Evolutionary conservation across 2,888 invertebrate species (phyloP), one percentile per base, ranked within the genome.

Genomic region (Tortricodes alternella): DNA sequence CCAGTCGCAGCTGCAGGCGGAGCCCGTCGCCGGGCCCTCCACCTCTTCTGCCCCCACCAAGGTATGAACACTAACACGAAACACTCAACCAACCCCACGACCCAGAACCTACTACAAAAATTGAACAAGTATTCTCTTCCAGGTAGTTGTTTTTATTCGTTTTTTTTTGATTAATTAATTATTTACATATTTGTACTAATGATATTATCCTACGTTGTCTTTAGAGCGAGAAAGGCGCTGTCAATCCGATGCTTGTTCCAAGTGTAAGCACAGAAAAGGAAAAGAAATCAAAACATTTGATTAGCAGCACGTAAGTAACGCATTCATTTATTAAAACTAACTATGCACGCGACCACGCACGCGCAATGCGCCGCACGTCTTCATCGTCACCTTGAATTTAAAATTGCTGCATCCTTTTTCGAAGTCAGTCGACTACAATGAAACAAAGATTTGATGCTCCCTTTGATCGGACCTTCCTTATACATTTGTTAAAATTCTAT

Each of bases 231-330:
- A 63, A 60, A 53, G 61, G 53, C 3, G 58, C 63, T 2, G 44
- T 59, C 8, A 57, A 44, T 41, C 58, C 66, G 7, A 29, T 53
- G 8, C 67, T 66, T 15, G 66, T 62, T 6, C 61, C 70, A 0
- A 59, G 68, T 15, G 53, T 67, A 1, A 73, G 67, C 39, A n/a
- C 62, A 1, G 78, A 76, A n/a, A 80, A 77, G 1, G 83, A 83
- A 1, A 81, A 79, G 57, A 80, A 81, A 55, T 65, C 73, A 0
- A 80, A 76, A 52, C 65, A 65, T 7, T 41, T 75, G 19, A 50
- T 48, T 7, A 70, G 65, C 60, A 70, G 65, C 74, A 80, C 78
- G 83, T 84, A 74, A 73, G 43, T 5, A 71, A 73, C 23, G 2
- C 24, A 8, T 18, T 1, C 5, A 13, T 1, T 3, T 13, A 15